phyloP scores from a whole-genome alignment of 2,113 vertebrate species.

The Morphnarchus princeps region DNA sequence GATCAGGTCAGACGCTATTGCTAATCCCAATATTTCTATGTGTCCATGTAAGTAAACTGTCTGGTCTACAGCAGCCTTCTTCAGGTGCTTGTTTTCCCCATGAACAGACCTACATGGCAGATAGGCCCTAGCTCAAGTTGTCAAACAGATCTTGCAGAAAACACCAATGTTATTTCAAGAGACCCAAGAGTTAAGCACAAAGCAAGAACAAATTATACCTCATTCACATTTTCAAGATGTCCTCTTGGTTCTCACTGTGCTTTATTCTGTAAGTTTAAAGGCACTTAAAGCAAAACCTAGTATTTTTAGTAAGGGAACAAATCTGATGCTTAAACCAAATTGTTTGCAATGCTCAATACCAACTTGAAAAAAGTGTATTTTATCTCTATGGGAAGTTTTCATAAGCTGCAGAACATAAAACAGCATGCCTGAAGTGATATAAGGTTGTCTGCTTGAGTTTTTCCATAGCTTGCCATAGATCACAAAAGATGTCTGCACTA shows the following conservation, averaged over 20 bases:
- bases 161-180: neutral
- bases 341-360: neutral
- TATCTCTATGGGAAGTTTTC: neutral
- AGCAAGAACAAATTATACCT: neutral
- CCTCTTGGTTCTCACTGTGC: neutral
- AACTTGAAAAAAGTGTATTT: neutral
- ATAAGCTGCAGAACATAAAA: neutral
- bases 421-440: fast-evolving
- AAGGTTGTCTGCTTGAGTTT: neutral
- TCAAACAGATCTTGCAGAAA: neutral
- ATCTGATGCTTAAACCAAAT: neutral
- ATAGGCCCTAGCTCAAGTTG: neutral
- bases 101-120: neutral
- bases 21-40: neutral
- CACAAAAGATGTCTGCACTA: no score
- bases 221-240: neutral
- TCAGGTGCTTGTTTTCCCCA: neutral
- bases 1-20: neutral
- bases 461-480: neutral
- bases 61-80: neutral
- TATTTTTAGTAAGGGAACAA: neutral
- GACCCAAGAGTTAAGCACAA: neutral
- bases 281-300: neutral
- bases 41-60: neutral
- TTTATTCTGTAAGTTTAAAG: neutral